These are phyloP conservation scores for Synodontis membranacea DNA, from an alignment of 2,113 vertebrate species.

Conservation along the genomic window DNA sequence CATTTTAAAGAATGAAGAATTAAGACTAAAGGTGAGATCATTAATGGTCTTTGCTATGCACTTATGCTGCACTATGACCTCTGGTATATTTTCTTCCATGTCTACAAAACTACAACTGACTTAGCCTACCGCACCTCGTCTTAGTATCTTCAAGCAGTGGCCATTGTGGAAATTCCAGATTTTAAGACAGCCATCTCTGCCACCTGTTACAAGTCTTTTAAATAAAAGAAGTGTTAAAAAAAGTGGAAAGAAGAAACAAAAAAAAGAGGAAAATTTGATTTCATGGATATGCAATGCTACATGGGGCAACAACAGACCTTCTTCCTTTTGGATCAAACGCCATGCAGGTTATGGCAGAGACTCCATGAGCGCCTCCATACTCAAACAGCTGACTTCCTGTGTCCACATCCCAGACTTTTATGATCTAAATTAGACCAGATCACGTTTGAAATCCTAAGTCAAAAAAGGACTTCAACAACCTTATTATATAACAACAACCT, in stretches of 20 bases:
- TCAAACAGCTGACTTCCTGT: constrained; percentile 73
- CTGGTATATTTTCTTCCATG: neutral
- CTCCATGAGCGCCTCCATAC: constrained; percentile 64
- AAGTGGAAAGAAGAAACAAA: neutral
- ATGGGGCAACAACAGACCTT: constrained; percentile 57
- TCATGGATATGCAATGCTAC: neutral
- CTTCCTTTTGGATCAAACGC: constrained; percentile 73
- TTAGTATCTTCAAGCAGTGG: constrained; percentile 67
- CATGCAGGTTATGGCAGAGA: constrained; percentile 73
- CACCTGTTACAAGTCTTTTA: constrained; percentile 72
- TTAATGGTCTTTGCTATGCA: neutral
- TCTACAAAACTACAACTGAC: neutral
- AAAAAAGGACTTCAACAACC: neutral
- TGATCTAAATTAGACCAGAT: constrained; percentile 58
- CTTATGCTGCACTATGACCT: neutral
- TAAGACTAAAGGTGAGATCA: neutral
- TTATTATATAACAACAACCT: too few relatives aligned
- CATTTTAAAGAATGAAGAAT: neutral
- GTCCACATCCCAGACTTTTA: constrained; percentile 78
- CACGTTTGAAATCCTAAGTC: neutral
- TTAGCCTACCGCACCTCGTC: constrained; percentile 55
- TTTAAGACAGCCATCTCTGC: constrained; percentile 73
- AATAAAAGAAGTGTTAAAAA: constrained; percentile 3
- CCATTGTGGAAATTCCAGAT: constrained; percentile 75
- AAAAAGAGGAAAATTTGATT: neutral